Conservation (phyloP, 2,797 vertebrate species). For the Picus viridis region DNA sequence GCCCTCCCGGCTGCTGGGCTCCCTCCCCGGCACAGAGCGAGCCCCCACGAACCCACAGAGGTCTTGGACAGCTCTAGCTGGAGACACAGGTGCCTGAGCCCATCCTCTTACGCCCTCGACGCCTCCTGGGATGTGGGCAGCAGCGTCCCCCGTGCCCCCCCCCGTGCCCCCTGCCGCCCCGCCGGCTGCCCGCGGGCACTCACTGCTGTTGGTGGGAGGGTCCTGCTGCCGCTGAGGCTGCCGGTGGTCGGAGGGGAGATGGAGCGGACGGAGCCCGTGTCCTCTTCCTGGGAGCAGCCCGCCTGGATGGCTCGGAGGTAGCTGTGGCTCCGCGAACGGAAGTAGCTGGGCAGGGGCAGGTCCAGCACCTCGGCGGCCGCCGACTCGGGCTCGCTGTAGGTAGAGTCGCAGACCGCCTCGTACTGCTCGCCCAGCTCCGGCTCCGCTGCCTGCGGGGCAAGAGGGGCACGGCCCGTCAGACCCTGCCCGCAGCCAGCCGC, state of each 20-base stretch:
- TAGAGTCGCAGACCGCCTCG: slow-evolving; percentile 89
- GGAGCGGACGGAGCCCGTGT: slow-evolving; percentile 91
- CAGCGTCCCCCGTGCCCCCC: neutral
- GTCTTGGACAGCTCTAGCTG: fast-evolving
- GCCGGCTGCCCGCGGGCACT: slow-evolving; percentile 65
- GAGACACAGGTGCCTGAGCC: neutral
- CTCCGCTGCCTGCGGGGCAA: slow-evolving; percentile 85
- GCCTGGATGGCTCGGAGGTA: slow-evolving; percentile 99
- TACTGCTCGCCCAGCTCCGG: slow-evolving; percentile 90
- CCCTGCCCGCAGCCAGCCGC: neutral
- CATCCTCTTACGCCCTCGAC: fast-evolving
- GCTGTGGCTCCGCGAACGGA: slow-evolving; percentile 98
- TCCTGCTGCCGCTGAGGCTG: slow-evolving; percentile 88
- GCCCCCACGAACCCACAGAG: neutral
- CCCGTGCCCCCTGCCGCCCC: no score
- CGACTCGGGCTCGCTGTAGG: slow-evolving; percentile 89
- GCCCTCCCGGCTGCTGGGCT: neutral
- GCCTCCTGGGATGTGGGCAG: neutral
- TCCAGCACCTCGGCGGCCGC: slow-evolving; percentile 89
- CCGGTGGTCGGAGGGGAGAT: slow-evolving; percentile 90
- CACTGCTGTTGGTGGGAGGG: slow-evolving; percentile 94
- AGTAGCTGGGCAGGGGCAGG: slow-evolving; percentile 93
- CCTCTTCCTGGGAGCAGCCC: slow-evolving; percentile 97
- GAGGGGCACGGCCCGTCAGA: slow-evolving; percentile 21
- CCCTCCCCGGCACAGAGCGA: neutral